Evolutionary conservation across 2,113 vertebrate genomes (phyloP).

Genomic region (Anhinga anhinga): DNA sequence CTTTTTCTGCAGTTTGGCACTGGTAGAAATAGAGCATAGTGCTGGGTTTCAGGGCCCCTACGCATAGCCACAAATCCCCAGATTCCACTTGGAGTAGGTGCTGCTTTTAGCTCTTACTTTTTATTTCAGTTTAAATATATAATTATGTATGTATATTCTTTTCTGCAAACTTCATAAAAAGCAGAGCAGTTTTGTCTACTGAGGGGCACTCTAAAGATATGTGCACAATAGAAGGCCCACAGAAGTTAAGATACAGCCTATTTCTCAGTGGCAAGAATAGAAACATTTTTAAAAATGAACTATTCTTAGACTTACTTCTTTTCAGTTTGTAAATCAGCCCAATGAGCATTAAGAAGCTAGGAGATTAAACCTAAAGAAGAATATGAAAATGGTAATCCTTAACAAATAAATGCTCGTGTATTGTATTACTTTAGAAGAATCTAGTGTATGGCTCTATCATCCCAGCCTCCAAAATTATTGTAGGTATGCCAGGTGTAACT

Average conservation of each 20-base stretch:
- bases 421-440: neutral
- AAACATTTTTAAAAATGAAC: neutral
- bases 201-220: neutral
- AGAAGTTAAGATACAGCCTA: neutral
- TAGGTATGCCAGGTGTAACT: neutral
- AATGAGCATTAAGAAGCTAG: neutral
- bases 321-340: slow-evolving; percentile 7
- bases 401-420: neutral
- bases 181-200: neutral
- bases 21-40: neutral
- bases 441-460: neutral
- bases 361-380: slow-evolving; percentile 6
- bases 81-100: neutral
- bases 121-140: neutral
- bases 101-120: neutral
- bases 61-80: neutral
- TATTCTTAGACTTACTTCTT: neutral
- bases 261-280: slow-evolving; percentile 14
- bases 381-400: neutral
- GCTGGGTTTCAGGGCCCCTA: neutral
- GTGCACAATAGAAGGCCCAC: neutral
- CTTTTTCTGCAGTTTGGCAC: neutral
- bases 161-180: neutral
- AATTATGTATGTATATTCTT: neutral
- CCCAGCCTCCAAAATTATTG: neutral